phyloP scores from a whole-genome alignment of 2,888 invertebrate species.

The Drosophila anomalata region DNA sequence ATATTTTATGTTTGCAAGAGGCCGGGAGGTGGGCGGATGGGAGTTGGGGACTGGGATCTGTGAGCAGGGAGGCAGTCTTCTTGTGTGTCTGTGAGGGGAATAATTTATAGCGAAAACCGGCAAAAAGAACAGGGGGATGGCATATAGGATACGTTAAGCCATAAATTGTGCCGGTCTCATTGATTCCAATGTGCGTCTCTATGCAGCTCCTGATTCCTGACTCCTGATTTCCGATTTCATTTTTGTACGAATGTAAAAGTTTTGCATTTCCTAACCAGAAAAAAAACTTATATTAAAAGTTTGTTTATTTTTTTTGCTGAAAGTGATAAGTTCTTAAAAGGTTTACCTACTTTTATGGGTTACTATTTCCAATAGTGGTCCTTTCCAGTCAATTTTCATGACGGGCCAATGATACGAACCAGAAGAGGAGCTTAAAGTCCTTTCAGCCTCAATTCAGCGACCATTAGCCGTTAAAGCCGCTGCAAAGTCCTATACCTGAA shows the following conservation, averaged over 20 bases:
- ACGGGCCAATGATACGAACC: slow-evolving; percentile 38
- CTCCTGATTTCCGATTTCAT: slow-evolving; percentile 31
- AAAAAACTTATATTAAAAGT: neutral
- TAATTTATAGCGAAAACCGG: slow-evolving; percentile 62
- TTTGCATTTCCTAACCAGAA: slow-evolving; percentile 18
- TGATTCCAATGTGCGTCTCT: slow-evolving; percentile 58
- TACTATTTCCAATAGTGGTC: slow-evolving; percentile 1
- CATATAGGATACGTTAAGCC: slow-evolving; percentile 44
- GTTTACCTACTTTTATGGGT: neutral
- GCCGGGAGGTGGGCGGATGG: neutral
- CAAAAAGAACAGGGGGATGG: slow-evolving; percentile 25
- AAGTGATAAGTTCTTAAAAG: neutral
- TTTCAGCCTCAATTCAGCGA: slow-evolving; percentile 52
- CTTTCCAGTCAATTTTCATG: slow-evolving; percentile 54
- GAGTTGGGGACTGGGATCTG: neutral
- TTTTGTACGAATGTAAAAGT: slow-evolving; percentile 18
- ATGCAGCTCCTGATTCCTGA: slow-evolving; percentile 26
- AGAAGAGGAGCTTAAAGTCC: slow-evolving; percentile 50
- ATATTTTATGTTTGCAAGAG: slow-evolving; percentile 60
- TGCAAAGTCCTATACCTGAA: slow-evolving; percentile 52
- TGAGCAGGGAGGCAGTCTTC: neutral
- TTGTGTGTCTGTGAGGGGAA: slow-evolving; percentile 20
- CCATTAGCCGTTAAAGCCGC: slow-evolving; percentile 56
- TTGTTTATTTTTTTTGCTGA: slow-evolving; percentile 12
- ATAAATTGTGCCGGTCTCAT: slow-evolving; percentile 66